These are phyloP conservation scores for Cryptotermes secundus DNA, from an alignment of 1,140 invertebrate species.

Conservation along the genomic window DNA sequence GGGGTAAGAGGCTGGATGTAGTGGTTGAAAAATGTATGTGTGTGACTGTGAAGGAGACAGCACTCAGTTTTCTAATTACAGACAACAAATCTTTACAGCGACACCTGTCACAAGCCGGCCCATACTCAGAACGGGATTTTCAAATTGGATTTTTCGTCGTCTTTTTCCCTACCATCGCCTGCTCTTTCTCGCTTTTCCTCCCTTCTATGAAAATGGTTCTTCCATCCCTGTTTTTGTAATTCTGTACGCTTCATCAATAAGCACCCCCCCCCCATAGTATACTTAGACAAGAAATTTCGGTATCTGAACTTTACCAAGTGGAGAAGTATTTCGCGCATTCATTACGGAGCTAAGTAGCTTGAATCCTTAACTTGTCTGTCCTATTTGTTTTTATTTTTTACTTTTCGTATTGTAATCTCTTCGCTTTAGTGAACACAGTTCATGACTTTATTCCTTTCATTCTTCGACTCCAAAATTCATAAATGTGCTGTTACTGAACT, in stretches of 20 bases:
- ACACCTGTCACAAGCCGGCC: constrained; percentile 25
- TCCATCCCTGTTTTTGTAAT: not conserved
- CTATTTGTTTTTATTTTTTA: too few species aligned
- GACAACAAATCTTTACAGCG: constrained; percentile 36
- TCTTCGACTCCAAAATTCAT: too few species aligned
- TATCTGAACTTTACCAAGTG: too few species aligned
- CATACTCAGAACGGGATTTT: constrained; percentile 19
- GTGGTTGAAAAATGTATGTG: constrained; percentile 4
- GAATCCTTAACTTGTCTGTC: too few species aligned
- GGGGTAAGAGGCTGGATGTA: not conserved
- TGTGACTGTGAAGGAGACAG: not conserved
- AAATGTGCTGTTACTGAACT: too few species aligned
- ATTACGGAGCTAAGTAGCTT: too few species aligned
- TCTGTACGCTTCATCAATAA: not conserved
- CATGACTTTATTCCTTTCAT: too few species aligned
- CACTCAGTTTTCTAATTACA: constrained; percentile 34
- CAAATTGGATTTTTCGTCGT: constrained; percentile 44
- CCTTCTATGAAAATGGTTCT: not conserved
- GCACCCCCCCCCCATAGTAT: too few species aligned
- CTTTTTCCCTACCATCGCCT: not conserved
- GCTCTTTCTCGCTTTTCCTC: not conserved
- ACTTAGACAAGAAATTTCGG: too few species aligned
- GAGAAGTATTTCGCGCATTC: too few species aligned
- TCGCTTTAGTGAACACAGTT: too few species aligned
- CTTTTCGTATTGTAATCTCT: too few species aligned